phyloP scores from a whole-genome alignment of 2,113 vertebrate species.

The Castor canadensis region DNA sequence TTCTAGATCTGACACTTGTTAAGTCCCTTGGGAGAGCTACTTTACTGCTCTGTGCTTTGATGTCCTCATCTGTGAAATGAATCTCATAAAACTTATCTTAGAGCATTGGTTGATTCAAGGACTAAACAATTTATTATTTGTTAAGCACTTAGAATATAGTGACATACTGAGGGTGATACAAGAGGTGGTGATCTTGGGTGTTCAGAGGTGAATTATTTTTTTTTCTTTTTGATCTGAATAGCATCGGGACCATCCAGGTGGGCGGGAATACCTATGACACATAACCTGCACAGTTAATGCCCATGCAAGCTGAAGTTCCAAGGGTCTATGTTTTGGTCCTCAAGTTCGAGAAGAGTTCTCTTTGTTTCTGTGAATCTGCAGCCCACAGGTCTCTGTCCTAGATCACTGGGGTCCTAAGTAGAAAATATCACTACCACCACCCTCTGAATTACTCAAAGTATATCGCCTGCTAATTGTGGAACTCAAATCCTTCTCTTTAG shows the following conservation, averaged over 20 bases:
- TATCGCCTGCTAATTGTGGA: not conserved
- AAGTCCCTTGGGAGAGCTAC: not conserved
- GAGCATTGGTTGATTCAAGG: not conserved
- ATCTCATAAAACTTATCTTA: not conserved
- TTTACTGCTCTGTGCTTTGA: not conserved
- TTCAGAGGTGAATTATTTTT: not conserved
- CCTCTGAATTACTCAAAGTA: not conserved
- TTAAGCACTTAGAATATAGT: not conserved
- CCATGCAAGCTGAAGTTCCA: not conserved
- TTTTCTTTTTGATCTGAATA: not conserved
- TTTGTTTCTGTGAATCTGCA: not conserved
- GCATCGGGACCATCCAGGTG: not conserved
- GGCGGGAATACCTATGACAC: rapidly evolving
- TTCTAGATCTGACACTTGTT: not conserved
- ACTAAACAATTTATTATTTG: not conserved
- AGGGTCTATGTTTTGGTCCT: not conserved
- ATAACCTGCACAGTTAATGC: not conserved
- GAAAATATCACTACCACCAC: too few species aligned
- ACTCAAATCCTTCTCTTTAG: not conserved
- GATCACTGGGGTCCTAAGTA: not conserved
- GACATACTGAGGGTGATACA: not conserved
- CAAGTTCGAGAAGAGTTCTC: not conserved
- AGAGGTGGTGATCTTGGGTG: not conserved
- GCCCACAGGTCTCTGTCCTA: not conserved
- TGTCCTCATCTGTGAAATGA: not conserved